Evolutionary conservation across 2,113 vertebrate species (phyloP), one percentile per base, ranked within the genome.

Genomic region (Jaculus jaculus): DNA sequence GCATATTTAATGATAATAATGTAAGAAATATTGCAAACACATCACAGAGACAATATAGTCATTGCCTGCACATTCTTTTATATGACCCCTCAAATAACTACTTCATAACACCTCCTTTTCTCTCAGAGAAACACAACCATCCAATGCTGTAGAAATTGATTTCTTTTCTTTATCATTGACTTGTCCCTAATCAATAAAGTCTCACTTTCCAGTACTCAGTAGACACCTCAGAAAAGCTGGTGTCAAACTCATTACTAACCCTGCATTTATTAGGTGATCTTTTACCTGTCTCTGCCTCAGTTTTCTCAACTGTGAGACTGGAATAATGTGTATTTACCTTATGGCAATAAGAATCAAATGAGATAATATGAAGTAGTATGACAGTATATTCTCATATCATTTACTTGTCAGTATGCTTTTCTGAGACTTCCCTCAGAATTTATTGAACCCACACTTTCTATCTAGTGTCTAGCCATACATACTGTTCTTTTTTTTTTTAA

Each of bases 301-400:
- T 73, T 91, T 91, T 66, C 87, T 68, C 69, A 34, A 5, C 23
- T 75, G 47, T 66, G 60, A 88, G 72, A 92, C 85, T 39, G 82
- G 68, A 11, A 42, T 32, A 30, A 30, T 42, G n/a, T 5, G 7
- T 0, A 69, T 47, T 15, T 21, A 51, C 11, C 37, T 34, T 34
- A 74, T 15, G 51, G 12, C 18, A 11, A 11, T 54, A 54, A 79
- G 47, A 71, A 87, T 71, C 15, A 79, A 84, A 39, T 7, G 47
- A 79, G 58, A 24, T 8, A 30, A 26, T 5, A 17, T 69, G 15
- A 58, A 47, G 32, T 5, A 84, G 47, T 16, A 32, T 8, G 34
- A 7, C 23, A 32, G 2, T 10, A 12, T 8, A 17, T 3, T 23
- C 5, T 39, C 20, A 63, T 16, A 32, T 60, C 51, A 32, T 61